Conservation (phyloP, 1,140 invertebrate species). For the Helicorthomorpha holstii region DNA sequence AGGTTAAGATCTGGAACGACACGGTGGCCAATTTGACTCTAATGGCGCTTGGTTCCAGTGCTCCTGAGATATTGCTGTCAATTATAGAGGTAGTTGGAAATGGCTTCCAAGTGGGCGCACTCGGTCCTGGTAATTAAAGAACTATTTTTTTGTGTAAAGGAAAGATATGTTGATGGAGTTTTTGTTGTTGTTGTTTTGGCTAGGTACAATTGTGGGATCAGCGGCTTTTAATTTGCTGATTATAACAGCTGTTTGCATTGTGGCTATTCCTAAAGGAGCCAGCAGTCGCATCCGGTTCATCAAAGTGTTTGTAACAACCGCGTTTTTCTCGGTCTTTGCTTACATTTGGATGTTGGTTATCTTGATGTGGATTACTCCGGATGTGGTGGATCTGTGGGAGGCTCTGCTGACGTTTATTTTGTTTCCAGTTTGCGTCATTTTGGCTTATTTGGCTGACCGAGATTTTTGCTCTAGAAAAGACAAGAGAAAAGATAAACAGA, state of each 20-base stretch:
- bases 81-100: constrained; percentile 40
- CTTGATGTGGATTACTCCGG: constrained; percentile 28
- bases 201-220: constrained; percentile 47
- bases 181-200: constrained; percentile 21
- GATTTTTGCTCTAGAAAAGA: constrained; percentile 21
- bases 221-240: constrained; percentile 44
- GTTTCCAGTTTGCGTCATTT: constrained; percentile 33
- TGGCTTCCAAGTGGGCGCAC: constrained; percentile 21
- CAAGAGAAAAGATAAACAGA: constrained; percentile 1
- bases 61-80: constrained; percentile 45
- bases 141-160: no score
- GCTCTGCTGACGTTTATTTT: constrained; percentile 39
- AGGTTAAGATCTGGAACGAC: constrained; percentile 38
- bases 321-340: constrained; percentile 36
- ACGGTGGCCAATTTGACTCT: constrained; percentile 49
- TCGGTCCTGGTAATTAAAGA: background rate
- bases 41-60: constrained; percentile 46
- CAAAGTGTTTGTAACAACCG: constrained; percentile 20
- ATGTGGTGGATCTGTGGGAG: constrained; percentile 42
- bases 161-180: background rate
- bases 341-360: constrained; percentile 47
- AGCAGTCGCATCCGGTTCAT: constrained; percentile 31
- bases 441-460: constrained; percentile 36
- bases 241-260: constrained; percentile 40
- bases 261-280: constrained; percentile 32